Evolutionary conservation across 2,888 invertebrate genomes (phyloP), one percentile per base, ranked within the genome.

Genomic region (Tachina grossa): DNA sequence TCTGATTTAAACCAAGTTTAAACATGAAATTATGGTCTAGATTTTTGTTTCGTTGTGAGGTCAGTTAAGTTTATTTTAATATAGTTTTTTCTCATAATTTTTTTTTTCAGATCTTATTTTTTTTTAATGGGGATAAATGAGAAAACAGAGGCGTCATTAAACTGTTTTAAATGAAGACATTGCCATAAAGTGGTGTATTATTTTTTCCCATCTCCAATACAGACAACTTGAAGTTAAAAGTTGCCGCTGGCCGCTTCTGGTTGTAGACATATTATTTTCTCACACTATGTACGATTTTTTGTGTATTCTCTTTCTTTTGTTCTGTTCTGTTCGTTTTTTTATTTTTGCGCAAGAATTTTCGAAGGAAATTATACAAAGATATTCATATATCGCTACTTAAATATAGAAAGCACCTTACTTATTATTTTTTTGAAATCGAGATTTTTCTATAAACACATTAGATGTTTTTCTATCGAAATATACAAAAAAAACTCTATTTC

Each of bases 11-110:
- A 76, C 43, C 81, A 77, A 77, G 77, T 74, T 85, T 69, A 69
- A 85, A 85, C 82, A 85, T 82, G 82, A 85, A 85, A 85, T 85
- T 85, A 85, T 85, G 85, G 77, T 82, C 85, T 82, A 82, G 69
- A 85, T 84, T 81, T 82, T 75, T 68, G 6, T 49, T 39, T 49
- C 69, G 82, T 10, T 81, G 85, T 77, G 78, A 69, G 85, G 82
- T 85, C 85, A 85, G 78, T 80, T 39, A 63, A 75, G 79, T 80
- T 79, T 79, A 68, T 63, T 68, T 74, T 53, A 51, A 8, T 16
- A 43, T 9, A 43, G 51, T 59, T 14, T 45, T 45, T 72, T 13
- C 10, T 57, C 47, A n/a, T 16, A 11, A 11, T 8, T 10, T 63
- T 69, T 39, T 41, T 43, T 5, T 19, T 39, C 5, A 13, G 47